These are phyloP conservation scores for Resseliella maxima DNA, from an alignment of 2,888 invertebrate species.

Conservation along the genomic window DNA sequence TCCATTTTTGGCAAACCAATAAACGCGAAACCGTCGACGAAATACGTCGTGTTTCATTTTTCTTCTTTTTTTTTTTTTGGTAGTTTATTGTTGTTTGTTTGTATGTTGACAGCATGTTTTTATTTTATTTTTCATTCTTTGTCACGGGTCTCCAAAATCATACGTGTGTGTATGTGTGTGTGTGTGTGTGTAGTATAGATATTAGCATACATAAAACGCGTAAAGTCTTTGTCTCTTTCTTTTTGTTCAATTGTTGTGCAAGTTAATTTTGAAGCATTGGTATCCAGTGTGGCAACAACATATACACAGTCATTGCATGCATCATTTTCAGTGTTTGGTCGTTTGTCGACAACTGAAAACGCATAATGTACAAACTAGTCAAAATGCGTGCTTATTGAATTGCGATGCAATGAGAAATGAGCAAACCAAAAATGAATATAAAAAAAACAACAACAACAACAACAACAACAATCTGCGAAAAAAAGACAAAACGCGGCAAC, in stretches of 20 bases:
- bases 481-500: neutral
- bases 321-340: constrained; percentile 41
- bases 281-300: constrained; percentile 4
- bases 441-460: neutral
- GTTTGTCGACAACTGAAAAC: constrained; percentile 25
- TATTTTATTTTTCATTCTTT: too few species aligned
- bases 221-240: constrained; percentile 2
- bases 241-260: neutral
- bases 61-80: neutral
- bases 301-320: constrained; percentile 4
- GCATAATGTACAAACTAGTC: neutral
- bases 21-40: constrained; percentile 40
- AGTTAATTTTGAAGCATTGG: constrained; percentile 4
- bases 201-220: neutral
- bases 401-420: constrained; percentile 19
- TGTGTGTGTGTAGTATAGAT: too few species aligned
- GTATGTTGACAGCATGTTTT: too few species aligned
- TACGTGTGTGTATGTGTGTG: neutral
- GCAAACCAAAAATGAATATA: neutral
- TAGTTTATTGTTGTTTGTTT: neutral
- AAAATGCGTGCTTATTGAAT: constrained; percentile 18
- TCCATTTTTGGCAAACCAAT: constrained; percentile 54
- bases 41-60: neutral
- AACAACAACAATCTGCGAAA: neutral
- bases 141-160: neutral